Conservation (phyloP, 2,888 invertebrate species). For the Merodon equestris region DNA sequence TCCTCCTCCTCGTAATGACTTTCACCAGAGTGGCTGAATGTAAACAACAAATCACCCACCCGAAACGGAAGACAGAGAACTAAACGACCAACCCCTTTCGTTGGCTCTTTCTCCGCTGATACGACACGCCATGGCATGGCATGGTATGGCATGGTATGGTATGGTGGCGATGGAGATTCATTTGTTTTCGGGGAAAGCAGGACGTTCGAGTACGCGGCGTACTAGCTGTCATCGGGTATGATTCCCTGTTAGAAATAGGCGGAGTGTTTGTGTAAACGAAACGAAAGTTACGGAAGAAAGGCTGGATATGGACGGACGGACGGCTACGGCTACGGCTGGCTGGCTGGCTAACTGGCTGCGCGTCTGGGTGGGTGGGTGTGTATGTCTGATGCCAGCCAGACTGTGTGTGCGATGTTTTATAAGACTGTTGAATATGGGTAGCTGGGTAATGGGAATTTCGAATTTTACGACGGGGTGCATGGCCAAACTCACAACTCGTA, state of each 20-base stretch:
- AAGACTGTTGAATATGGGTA: not conserved
- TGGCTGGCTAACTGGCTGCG: too few relatives aligned
- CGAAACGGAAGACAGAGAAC: not conserved
- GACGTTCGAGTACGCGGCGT: too few relatives aligned
- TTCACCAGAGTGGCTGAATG: constrained; percentile 46
- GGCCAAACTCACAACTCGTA: too few relatives aligned
- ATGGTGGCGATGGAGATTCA: constrained; percentile 2
- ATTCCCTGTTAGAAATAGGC: constrained; percentile 66
- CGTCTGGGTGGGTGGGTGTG: too few relatives aligned
- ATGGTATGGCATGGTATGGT: too few relatives aligned
- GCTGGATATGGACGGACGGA: too few relatives aligned
- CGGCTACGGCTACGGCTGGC: too few relatives aligned
- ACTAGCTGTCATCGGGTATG: constrained; percentile 45
- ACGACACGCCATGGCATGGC: not conserved
- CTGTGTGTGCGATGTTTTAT: too few relatives aligned
- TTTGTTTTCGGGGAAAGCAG: constrained; percentile 24
- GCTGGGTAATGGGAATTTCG: constrained; percentile 20
- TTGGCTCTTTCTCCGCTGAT: constrained; percentile 24
- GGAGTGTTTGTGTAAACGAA: constrained; percentile 68
- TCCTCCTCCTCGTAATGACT: constrained; percentile 52
- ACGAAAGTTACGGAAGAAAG: constrained; percentile 43
- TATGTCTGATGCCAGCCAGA: not conserved
- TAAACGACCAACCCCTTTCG: constrained; percentile 62
- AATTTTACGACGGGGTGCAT: constrained; percentile 43
- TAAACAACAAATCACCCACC: not conserved